These are phyloP conservation scores for Rhinophrynus dorsalis DNA, from an alignment of 2,797 vertebrate genomes.

Conservation along the genomic window DNA sequence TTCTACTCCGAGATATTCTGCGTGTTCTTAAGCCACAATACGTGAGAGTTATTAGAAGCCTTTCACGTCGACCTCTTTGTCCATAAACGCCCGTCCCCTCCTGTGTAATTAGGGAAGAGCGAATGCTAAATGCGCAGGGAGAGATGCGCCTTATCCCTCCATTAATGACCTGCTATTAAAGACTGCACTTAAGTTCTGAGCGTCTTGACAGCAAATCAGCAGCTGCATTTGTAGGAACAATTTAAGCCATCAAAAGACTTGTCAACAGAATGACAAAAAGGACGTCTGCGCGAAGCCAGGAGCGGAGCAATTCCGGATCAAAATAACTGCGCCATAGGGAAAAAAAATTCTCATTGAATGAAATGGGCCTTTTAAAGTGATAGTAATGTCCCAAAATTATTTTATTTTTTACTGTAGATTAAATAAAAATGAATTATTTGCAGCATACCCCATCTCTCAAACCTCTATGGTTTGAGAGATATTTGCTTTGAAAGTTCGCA, in stretches of 20 bases:
- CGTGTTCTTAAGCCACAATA: constrained; percentile 9
- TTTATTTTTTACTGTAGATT: no score
- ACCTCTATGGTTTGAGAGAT: no score
- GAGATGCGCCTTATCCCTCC: constrained; percentile 52
- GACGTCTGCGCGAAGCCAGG: background rate
- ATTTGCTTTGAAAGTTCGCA: no score
- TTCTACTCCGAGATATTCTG: background rate
- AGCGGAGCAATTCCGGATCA: no score
- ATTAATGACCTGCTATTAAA: constrained; percentile 52
- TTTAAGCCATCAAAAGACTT: constrained; percentile 50
- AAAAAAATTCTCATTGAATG: no score
- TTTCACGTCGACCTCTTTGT: constrained; percentile 1
- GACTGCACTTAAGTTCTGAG: constrained; percentile 53
- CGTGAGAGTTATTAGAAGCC: constrained; percentile 18
- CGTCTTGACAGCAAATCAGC: constrained; percentile 57
- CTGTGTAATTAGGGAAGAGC: constrained; percentile 30
- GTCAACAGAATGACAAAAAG: constrained; percentile 38
- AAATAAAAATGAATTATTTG: no score
- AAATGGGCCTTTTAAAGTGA: no score
- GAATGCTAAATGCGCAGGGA: constrained; percentile 27
- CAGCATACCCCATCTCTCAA: no score
- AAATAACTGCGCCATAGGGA: no score
- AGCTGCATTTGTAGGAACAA: constrained; percentile 54
- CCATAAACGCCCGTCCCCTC: constrained; percentile 16
- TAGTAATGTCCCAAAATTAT: no score